Base-by-base conservation (phyloP, 2,888 invertebrate species). In the Julus scanicus region DNA sequence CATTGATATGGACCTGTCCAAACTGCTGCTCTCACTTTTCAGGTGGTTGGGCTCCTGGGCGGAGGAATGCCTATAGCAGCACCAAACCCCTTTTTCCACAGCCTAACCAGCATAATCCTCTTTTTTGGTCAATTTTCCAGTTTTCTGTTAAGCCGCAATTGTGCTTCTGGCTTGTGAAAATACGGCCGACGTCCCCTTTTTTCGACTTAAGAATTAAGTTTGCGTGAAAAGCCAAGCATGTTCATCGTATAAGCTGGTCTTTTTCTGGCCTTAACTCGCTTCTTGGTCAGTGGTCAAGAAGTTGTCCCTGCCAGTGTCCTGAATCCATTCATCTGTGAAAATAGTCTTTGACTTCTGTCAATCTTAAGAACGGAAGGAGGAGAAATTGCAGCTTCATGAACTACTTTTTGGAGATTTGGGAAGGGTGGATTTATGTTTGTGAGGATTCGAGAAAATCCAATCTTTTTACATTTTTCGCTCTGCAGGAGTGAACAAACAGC, bases 1-100 rank as follows among this genome's bases (percentile, higher is more conserved):
- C 84, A 84, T 84, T 84, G 84, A 84, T 84, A 84, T 15, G 63
- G 63, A 84, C 84, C 84, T 84, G 84, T 84, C 40, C 44, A 44
- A 44, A 44, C 44, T 84, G 39, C 84, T 40, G 84, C 20, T 44
- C 84, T 84, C 39, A 84, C 84, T 44, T 84, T 63, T 63, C 63
- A 63, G 63, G 63, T 63, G 63, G 63, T 63, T 63, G 63, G 63
- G 63, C 63, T 63, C 63, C 63, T 63, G 63, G 17, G 63, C n/a
- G 63, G 17, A 63, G 63, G 63, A 63, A 63, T 63, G 63, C 63
- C 63, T 44, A 44, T 63, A 63, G n/a, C 63, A 63, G 63, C 63
- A n/a, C 63, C 63, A 63, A 63, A 63, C 63, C 63, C 63, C 63
- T 63, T 63, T n/a, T 17, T 3, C 63, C 6, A n/a, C n/a, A 63